Base-by-base conservation (phyloP, 2,113 vertebrate genomes). In the Nycticorax nycticorax region DNA sequence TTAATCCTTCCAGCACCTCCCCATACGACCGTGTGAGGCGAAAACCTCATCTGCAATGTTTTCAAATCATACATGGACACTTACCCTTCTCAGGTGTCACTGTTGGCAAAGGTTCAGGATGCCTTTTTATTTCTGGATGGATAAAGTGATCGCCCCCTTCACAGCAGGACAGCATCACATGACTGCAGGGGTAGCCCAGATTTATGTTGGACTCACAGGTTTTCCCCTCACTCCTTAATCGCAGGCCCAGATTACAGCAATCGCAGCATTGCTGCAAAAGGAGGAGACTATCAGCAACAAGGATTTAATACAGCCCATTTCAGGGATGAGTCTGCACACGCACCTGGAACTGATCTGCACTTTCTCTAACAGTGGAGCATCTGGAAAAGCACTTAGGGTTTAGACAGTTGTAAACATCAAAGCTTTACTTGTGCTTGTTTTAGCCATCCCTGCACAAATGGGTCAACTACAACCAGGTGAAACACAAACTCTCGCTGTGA, bases 141-240 rank as follows among this genome's bases (percentile, higher is more conserved):
- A 97, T 93, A 8, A 96, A 92, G 28, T 96, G 97, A 8, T 98
- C 98, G 4, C 98, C 98, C 1, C 98, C 98, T 73, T 99, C 98
- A 10, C 99, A 99, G 98, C 99, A 99, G 84, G 98, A 98, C 37
- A 99, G 98, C 98, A 99, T 98, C 96, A 99, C 97, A 2, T 99
- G 98, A 57, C 98, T 98, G 66, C 99, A 99, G 8, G 99, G 99
- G 93, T 99, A 99, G 93, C 98, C 98, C 93, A 99, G 98, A 78
- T 98, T 98, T 71, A 98, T 98, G 96, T 98, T 99, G 52, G 97
- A 97, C 37, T 98, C 97, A 0, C 99, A 99, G 12, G 92, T 94
- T 37, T 95, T 97, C 35, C 98, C 98, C 84, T 99, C 98, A 0
- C 86, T 97, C 53, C 96, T 97, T 35, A 99, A 78, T 1, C 96